A percentile compares a stretch with the other conserved stretches of the same genome.
These are phyloP conservation scores for Drosophila simulans DNA, from an alignment of 1,140 invertebrate species.

Conservation along the genomic window DNA sequence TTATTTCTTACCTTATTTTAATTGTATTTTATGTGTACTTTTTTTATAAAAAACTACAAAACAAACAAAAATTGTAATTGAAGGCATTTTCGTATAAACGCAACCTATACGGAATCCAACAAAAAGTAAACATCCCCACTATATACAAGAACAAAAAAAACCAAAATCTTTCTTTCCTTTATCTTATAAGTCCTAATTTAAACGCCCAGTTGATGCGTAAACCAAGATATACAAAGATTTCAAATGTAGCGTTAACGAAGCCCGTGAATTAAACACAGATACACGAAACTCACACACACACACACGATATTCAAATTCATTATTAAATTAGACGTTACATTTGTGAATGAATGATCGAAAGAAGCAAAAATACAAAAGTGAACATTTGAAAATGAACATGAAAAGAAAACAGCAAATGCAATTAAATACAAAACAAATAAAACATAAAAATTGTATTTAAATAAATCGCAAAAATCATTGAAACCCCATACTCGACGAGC, in stretches of 20 bases:
- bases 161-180: constrained; percentile 77
- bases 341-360: constrained; percentile 72
- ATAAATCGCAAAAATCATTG: constrained; percentile 37
- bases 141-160: constrained; percentile 69
- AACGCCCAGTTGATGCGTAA: constrained; percentile 44
- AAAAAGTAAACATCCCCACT: constrained; percentile 75
- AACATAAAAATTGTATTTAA: constrained; percentile 63
- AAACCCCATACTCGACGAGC: constrained; percentile 11
- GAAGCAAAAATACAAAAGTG: constrained; percentile 58
- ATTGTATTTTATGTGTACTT: constrained; percentile 84
- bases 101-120: constrained; percentile 57
- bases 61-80: constrained; percentile 59
- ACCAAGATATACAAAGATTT: constrained; percentile 33
- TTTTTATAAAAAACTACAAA: constrained; percentile 83
- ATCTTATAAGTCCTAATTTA: constrained; percentile 77
- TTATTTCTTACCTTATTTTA: constrained; percentile 84
- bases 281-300: constrained; percentile 50
- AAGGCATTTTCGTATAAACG: constrained; percentile 50
- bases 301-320: constrained; percentile 66
- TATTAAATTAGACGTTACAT: constrained; percentile 83
- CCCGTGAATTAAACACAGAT: constrained; percentile 49
- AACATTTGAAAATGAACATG: constrained; percentile 38
- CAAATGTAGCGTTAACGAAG: constrained; percentile 37
- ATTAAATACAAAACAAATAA: constrained; percentile 80
- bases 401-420: constrained; percentile 72